phyloP scores from a whole-genome alignment of 1,140 invertebrate genomes.

The Lepidurus apus region DNA sequence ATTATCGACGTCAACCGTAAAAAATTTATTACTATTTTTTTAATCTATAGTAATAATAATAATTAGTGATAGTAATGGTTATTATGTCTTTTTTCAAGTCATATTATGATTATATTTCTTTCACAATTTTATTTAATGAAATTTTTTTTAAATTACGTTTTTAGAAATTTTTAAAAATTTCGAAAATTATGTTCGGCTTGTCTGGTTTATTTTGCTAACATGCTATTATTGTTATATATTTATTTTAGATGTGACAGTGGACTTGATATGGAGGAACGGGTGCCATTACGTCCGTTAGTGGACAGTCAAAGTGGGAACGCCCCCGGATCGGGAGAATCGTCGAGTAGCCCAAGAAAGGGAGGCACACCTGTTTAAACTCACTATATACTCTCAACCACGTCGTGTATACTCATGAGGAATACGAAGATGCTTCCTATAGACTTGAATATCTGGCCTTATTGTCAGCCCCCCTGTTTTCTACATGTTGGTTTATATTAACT shows the following conservation, averaged over 20 bases:
- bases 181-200: too few relatives aligned
- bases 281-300: neutral
- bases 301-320: neutral
- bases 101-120: too few relatives aligned
- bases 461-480: neutral
- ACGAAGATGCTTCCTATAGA: neutral
- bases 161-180: too few relatives aligned
- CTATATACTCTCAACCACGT: neutral
- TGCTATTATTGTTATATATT: neutral
- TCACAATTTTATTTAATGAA: too few relatives aligned
- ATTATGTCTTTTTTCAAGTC: too few relatives aligned
- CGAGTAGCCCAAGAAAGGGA: neutral
- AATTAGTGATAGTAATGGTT: neutral
- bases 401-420: neutral
- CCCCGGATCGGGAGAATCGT: neutral
- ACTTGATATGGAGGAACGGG: neutral
- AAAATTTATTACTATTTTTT: neutral
- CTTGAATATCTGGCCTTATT: conserved; percentile 15
- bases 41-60: neutral
- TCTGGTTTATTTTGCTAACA: too few relatives aligned
- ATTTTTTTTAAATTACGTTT: too few relatives aligned
- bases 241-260: neutral
- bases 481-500: neutral
- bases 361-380: conserved; percentile 1
- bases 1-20: conserved; percentile 28